Evolutionary conservation across 37 sponge, comb jelly and placozoan genomes (phyloP), one percentile per base, ranked within the genome.

Genomic region (Haliclona indistincta): DNA sequence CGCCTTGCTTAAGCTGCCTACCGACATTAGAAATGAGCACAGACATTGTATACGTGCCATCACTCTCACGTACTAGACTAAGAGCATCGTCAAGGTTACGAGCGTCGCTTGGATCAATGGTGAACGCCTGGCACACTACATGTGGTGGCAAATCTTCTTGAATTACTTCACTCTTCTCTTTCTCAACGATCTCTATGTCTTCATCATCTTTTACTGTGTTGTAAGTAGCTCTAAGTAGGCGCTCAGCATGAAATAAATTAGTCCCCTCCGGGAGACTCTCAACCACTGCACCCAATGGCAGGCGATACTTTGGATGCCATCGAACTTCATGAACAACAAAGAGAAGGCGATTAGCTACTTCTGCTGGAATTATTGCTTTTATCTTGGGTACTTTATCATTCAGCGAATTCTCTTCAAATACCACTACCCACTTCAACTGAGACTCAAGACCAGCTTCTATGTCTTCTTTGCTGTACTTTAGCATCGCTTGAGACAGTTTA

Each of bases 21-120:
- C 75, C 82, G n/a, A 71, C 78, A 68, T 82, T 77, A 29, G 73
- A 42, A 15, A 91, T 86, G 35, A 86, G 87, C 0, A 91, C 84
- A 32, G 75, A 87, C 23, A 91, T 43, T 65, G 82, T 33, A 67
- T 79, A 91, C 5, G n/a, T n/a, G n/a, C 32, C 62, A 2, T 29
- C 30, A 39, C 25, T n/a, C 36, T 70, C 8, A 23, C 17, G 70
- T 11, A 23, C 40, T n/a, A 85, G 33, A 28, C 86, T 75, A n/a
- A 91, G 23, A 13, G 91, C 91, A 91, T 91, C 86, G 58, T 91
- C 91, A 26, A 85, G 74, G 25, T 78, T 71, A 3, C 25, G 32
- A 13, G 91, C 82, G 39, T 53, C 74, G 42, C 65, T 54, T 36
- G 91, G 91, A 54, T 91, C 91, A 73, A 91, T 91, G 32, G 86